Evolutionary conservation across 2,797 vertebrate species (phyloP), one percentile per base, ranked within the genome.

Genomic region (Tolypeutes matacus): DNA sequence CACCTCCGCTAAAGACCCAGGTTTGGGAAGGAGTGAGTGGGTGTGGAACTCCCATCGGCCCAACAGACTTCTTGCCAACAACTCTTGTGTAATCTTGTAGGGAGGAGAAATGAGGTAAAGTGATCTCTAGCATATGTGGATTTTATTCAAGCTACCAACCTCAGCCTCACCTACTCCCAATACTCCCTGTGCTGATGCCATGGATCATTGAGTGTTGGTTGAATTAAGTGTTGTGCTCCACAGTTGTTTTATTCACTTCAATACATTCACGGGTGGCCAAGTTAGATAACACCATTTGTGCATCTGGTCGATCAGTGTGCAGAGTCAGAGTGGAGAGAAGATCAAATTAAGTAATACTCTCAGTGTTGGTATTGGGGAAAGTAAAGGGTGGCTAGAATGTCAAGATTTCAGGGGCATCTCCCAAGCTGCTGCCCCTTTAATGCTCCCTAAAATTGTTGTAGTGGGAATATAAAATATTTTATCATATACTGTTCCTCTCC

Each of bases 61-160:
- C 29, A 21, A 39, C 58, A 94, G 95, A 95, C 77, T 92, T 29
- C 67, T 85, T n/a, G 77, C 93, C 87, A 89, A 84, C 10, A 82
- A 23, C 51, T 46, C 85, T 93, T 56, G 39, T 27, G 34, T 56
- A 82, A 53, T 65, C 94, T 93, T 95, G 94, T 76, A 94, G 76
- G 60, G 56, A 95, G 51, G 42, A 94, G 94, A 93, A 77, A 89
- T 11, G 0, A 92, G 62, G 39, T 46, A 94, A 86, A 39, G 36
- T 69, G 69, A 92, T 84, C 36, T 34, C n/a, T 88, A 70, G 31
- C 46, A 76, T 51, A 15, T 49, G 62, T 10, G 67, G 34, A 21
- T 90, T 94, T 91, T 73, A 58, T 87, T 91, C 18, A 34, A 49
- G 13, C 70, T 87, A 51, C 67, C 13, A 18, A 51, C 49, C 15